Evolutionary conservation across 2,888 invertebrate genomes (phyloP).

Genomic region (Spodoptera picta): DNA sequence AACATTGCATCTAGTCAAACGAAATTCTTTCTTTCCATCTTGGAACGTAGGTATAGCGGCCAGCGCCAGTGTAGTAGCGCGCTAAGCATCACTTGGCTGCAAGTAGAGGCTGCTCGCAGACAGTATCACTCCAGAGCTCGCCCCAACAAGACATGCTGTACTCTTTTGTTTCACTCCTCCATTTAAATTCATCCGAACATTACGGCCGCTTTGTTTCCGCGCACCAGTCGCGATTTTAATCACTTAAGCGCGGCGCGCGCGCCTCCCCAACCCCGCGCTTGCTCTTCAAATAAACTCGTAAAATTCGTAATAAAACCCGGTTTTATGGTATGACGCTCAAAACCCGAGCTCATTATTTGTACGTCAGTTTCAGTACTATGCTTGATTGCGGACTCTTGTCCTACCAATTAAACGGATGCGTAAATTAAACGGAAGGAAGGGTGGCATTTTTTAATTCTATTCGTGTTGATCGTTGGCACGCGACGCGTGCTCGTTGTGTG

Average conservation of each 20-base stretch:
- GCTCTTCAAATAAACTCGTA: constrained; percentile 72
- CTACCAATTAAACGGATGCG: constrained; percentile 67
- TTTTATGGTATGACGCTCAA: constrained; percentile 65
- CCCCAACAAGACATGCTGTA: constrained; percentile 50
- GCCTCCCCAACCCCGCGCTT: constrained; percentile 50
- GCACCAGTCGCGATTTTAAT: constrained; percentile 81
- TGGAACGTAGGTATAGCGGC: constrained; percentile 11
- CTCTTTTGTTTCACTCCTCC: constrained; percentile 73
- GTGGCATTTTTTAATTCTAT: constrained; percentile 55
- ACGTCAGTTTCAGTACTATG: constrained; percentile 63
- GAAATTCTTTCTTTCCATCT: constrained; percentile 10
- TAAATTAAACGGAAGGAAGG: constrained; percentile 66
- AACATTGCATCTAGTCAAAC: neutral
- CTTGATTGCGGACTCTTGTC: constrained; percentile 68
- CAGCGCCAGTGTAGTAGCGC: constrained; percentile 17
- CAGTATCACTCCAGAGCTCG: constrained; percentile 50
- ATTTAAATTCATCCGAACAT: constrained; percentile 84
- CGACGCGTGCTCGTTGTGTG: constrained; percentile 5
- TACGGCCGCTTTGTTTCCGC: constrained; percentile 76
- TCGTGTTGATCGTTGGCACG: constrained; percentile 31
- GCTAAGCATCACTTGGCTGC: constrained; percentile 53
- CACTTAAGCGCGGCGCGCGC: constrained; percentile 79
- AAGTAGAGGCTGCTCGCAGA: constrained; percentile 34
- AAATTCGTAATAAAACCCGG: constrained; percentile 68
- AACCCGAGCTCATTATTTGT: constrained; percentile 69